Evolutionary conservation across 2,888 invertebrate species (phyloP).

Genomic region (Agrenia bidenticulata): DNA sequence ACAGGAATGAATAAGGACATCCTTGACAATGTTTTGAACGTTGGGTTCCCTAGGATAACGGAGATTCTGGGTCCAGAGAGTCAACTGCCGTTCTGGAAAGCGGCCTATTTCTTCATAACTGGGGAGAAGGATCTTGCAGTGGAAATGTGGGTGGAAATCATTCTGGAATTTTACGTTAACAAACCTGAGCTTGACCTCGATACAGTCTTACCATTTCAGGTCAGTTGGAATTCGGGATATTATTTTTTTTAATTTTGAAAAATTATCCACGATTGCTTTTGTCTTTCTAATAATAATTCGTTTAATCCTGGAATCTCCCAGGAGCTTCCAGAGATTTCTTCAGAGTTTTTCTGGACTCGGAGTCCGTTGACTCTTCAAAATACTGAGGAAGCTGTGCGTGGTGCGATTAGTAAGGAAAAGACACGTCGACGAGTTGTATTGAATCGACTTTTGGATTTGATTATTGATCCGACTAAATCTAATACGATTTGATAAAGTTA

Average conservation of each 20-base stretch:
- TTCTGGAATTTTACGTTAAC: slow-evolving; percentile 15
- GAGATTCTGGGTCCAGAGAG: neutral
- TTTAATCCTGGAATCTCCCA: neutral
- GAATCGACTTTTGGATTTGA: slow-evolving; percentile 1
- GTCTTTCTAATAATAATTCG: neutral
- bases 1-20: neutral
- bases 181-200: slow-evolving; percentile 15
- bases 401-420: slow-evolving; percentile 4
- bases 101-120: slow-evolving; percentile 3
- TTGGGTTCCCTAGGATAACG: neutral
- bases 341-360: neutral
- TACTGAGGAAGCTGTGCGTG: neutral
- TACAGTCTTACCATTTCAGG: slow-evolving; percentile 12
- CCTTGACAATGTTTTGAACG: neutral
- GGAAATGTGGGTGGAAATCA: slow-evolving; percentile 6
- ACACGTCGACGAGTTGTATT: slow-evolving; percentile 8
- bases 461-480: too few relatives aligned
- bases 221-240: too few relatives aligned
- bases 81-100: slow-evolving; percentile 13
- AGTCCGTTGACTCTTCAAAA: neutral
- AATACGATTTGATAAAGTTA: too few relatives aligned
- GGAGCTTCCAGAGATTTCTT: neutral
- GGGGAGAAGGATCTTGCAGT: neutral
- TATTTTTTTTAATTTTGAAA: too few relatives aligned
- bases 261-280: too few relatives aligned